Conservation (phyloP, 2,797 vertebrate species). For the Channa striata region DNA sequence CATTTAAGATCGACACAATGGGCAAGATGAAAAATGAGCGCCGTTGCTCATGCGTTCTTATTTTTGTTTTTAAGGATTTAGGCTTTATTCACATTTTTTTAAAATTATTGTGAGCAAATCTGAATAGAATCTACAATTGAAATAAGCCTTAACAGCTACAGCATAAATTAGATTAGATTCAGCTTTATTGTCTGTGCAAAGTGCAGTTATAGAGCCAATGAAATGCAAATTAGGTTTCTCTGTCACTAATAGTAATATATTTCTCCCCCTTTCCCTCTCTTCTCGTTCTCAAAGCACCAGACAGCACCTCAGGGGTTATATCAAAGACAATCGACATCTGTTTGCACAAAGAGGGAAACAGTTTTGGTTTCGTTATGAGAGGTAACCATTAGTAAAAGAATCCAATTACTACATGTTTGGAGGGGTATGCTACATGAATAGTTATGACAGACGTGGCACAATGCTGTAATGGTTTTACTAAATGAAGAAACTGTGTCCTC, state of each 20-base stretch:
- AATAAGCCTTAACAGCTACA: neutral
- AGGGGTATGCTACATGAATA: neutral
- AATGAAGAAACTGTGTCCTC: neutral
- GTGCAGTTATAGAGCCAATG: too few relatives aligned
- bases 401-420: neutral
- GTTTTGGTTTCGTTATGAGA: slow-evolving; percentile 97
- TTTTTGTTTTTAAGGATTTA: neutral
- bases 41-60: neutral
- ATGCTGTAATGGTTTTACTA: neutral
- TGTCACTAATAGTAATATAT: neutral
- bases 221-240: neutral
- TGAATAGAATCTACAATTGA: neutral
- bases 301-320: slow-evolving; percentile 91
- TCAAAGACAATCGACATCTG: slow-evolving; percentile 96
- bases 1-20: neutral
- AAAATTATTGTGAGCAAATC: neutral
- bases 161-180: neutral
- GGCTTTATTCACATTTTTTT: neutral
- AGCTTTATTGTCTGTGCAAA: too few relatives aligned
- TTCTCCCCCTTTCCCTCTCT: neutral
- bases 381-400: slow-evolving; percentile 81
- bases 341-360: slow-evolving; percentile 95
- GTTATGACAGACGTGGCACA: neutral
- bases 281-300: slow-evolving; percentile 84
- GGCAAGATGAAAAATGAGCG: neutral